phyloP scores from a whole-genome alignment of 2,888 invertebrate species.

The Saturnia pavonia region DNA sequence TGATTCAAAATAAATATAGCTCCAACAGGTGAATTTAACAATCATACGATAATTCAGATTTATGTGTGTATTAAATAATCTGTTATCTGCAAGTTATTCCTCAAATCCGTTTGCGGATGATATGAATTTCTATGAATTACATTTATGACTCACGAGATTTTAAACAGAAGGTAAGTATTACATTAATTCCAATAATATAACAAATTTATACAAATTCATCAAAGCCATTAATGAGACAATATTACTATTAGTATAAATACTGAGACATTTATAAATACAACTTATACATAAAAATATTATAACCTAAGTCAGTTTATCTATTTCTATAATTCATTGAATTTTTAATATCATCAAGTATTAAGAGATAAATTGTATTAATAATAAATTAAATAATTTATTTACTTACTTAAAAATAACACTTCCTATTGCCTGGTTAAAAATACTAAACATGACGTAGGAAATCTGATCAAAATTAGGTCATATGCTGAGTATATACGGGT shows the following conservation, averaged over 20 bases:
- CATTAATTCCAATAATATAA: no score
- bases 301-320: background rate
- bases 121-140: background rate
- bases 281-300: no score
- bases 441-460: background rate
- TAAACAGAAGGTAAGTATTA: background rate
- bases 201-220: no score
- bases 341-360: background rate
- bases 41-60: background rate
- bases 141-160: background rate
- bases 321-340: background rate
- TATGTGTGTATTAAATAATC: background rate
- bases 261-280: no score
- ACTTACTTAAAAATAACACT: background rate
- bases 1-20: background rate
- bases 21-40: constrained; percentile 1
- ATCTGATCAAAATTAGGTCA: background rate
- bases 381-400: background rate
- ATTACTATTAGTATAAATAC: no score
- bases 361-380: background rate
- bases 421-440: background rate
- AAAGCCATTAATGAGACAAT: no score
- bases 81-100: background rate
- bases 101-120: background rate
- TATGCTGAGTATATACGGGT: background rate